Evolutionary conservation across 2,888 invertebrate genomes (phyloP).

Genomic region (Cremastinae sp.): DNA sequence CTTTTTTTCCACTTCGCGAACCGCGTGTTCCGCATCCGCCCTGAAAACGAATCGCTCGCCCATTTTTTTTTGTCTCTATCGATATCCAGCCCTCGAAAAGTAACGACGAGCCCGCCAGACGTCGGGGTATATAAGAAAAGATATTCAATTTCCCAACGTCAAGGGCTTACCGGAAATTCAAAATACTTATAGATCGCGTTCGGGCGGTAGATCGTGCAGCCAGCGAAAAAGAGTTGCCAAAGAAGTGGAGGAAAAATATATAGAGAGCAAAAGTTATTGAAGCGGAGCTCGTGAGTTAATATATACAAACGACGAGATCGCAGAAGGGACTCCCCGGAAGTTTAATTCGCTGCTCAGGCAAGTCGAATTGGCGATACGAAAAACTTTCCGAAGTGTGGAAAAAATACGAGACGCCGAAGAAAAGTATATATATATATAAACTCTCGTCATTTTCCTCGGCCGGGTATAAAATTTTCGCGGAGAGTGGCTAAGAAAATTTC

Average conservation of each 20-base stretch:
- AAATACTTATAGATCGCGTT: slow-evolving; percentile 16
- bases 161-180: slow-evolving; percentile 17
- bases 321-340: slow-evolving; percentile 29
- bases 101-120: neutral
- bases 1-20: neutral
- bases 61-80: neutral
- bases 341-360: slow-evolving; percentile 28
- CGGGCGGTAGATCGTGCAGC: slow-evolving; percentile 30
- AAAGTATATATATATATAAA: too few species aligned
- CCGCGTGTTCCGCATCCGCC: neutral
- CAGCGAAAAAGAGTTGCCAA: slow-evolving; percentile 8
- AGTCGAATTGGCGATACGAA: slow-evolving; percentile 30
- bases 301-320: slow-evolving; percentile 1
- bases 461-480: too few species aligned
- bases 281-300: neutral
- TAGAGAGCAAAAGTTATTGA: neutral
- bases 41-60: neutral
- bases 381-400: neutral
- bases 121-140: slow-evolving; percentile 1
- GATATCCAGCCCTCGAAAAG: neutral
- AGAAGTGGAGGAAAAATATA: neutral
- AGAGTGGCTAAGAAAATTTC: too few species aligned
- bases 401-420: neutral
- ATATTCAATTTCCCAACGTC: slow-evolving; percentile 25
- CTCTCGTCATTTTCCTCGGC: neutral